A percentile compares a stretch with the other conserved stretches of the same genome.
These are phyloP conservation scores for Palloptera scutellata DNA, from an alignment of 2,888 invertebrate genomes.

Conservation along the genomic window DNA sequence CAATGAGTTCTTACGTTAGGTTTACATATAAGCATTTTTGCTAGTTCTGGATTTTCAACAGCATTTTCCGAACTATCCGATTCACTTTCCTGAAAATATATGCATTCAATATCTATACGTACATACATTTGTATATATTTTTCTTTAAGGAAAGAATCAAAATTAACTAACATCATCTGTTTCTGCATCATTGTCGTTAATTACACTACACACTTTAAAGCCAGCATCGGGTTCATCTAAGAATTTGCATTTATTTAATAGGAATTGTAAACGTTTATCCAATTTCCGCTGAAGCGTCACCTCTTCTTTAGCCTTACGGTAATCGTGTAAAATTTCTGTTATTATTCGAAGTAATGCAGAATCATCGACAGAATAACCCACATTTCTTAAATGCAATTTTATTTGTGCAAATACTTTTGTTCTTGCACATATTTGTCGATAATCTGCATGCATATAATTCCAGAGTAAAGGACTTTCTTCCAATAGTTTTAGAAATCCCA, in stretches of 20 bases:
- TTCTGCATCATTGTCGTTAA: conserved; percentile 7
- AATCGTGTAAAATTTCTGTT: conserved; percentile 41
- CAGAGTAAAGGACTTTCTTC: conserved; percentile 24
- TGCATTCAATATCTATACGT: not conserved
- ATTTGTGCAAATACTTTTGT: conserved; percentile 41
- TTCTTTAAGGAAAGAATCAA: too few relatives aligned
- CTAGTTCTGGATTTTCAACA: too few relatives aligned
- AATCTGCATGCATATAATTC: conserved; percentile 26
- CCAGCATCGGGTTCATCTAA: conserved; percentile 9
- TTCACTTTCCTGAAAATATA: not conserved
- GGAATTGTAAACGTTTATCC: conserved; percentile 39
- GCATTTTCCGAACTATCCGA: too few relatives aligned
- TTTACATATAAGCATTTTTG: too few relatives aligned
- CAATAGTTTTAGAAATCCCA: conserved; percentile 29
- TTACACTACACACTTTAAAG: not conserved
- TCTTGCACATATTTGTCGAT: conserved; percentile 38
- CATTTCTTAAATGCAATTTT: conserved; percentile 34
- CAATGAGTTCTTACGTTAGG: too few relatives aligned
- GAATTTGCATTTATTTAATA: conserved; percentile 27
- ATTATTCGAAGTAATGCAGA: conserved; percentile 41
- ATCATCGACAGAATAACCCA: conserved; percentile 38
- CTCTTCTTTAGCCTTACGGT: conserved; percentile 37
- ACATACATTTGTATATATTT: not conserved
- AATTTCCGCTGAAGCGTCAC: conserved; percentile 14
- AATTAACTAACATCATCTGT: too few relatives aligned